phyloP scores from a whole-genome alignment of 2,888 invertebrate species.

The Pterostichus niger region DNA sequence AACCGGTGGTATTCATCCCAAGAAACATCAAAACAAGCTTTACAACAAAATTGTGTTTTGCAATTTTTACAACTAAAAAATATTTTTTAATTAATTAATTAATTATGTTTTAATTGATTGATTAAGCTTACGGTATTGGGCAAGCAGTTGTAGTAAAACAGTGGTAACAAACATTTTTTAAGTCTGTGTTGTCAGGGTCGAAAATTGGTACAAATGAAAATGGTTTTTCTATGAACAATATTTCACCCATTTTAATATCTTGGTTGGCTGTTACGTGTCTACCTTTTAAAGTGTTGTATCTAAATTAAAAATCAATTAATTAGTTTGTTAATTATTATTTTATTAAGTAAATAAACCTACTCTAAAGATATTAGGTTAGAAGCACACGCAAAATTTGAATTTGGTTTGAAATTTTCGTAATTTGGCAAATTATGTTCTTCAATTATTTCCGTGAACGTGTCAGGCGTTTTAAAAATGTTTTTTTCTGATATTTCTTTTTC shows the following conservation, averaged over 20 bases:
- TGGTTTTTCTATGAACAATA: constrained; percentile 89
- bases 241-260: constrained; percentile 82
- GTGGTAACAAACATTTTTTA: constrained; percentile 83
- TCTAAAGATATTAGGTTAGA: constrained; percentile 1
- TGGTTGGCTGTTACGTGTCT: constrained; percentile 83
- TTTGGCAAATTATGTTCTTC: not conserved
- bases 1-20: constrained; percentile 82
- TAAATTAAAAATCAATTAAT: not conserved
- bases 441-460: not conserved
- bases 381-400: not conserved
- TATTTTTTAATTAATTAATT: constrained; percentile 59
- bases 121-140: not conserved
- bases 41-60: constrained; percentile 84
- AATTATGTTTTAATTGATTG: not conserved
- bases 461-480: not conserved
- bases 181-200: constrained; percentile 78
- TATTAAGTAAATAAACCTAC: not conserved
- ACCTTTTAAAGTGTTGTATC: constrained; percentile 76
- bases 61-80: constrained; percentile 83
- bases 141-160: constrained; percentile 77
- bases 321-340: not conserved
- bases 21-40: constrained; percentile 81
- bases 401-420: not conserved
- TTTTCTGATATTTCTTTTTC: not conserved
- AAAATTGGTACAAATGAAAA: constrained; percentile 86